These are phyloP conservation scores for Macrotis lagotis DNA, from an alignment of 2,113 vertebrate species.

Conservation along the genomic window DNA sequence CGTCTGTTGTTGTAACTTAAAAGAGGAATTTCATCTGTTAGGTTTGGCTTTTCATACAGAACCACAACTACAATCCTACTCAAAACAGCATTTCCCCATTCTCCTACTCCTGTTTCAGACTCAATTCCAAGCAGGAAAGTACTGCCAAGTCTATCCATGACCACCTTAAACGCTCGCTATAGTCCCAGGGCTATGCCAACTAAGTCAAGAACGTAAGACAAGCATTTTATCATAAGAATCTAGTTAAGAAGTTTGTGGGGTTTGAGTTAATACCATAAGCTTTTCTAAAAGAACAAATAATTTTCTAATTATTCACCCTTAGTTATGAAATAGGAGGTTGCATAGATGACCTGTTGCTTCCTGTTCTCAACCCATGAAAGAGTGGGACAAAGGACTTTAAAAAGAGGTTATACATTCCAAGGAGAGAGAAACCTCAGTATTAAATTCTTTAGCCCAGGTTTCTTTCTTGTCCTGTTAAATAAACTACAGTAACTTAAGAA, in stretches of 20 bases:
- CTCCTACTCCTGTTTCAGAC: background rate
- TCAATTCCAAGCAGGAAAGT: background rate
- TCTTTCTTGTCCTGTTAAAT: background rate
- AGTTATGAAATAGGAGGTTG: background rate
- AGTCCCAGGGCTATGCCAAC: background rate
- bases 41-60: background rate
- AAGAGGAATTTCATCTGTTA: conserved; percentile 54
- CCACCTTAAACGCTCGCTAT: background rate
- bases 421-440: background rate
- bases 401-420: background rate
- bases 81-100: background rate
- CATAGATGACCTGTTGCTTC: background rate
- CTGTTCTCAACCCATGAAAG: background rate
- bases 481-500: background rate
- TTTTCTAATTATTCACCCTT: background rate
- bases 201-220: background rate
- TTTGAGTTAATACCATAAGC: background rate
- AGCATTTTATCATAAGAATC: background rate
- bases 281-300: background rate
- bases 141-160: background rate
- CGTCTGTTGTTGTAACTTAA: conserved; percentile 95
- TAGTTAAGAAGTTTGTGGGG: too few species aligned
- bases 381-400: background rate
- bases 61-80: background rate
- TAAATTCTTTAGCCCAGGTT: background rate